Evolutionary conservation across 2,888 invertebrate species (phyloP).

Genomic region (Gibbula magus): DNA sequence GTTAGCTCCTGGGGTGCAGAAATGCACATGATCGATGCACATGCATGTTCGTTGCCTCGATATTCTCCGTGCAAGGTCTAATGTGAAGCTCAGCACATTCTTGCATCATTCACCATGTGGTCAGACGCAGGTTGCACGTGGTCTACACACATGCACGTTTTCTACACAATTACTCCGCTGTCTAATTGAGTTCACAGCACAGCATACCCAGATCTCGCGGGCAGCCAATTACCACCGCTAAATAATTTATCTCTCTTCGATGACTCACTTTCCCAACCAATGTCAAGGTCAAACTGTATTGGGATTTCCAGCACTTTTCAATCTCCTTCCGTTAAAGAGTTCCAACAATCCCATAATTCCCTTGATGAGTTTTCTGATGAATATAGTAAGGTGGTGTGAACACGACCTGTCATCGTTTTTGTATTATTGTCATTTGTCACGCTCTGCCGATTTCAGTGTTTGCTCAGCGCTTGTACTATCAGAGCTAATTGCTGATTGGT

Average conservation of each 20-base stretch:
- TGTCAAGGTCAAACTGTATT: neutral
- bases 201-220: neutral
- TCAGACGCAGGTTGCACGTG: neutral
- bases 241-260: constrained; percentile 3
- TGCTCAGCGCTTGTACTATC: neutral
- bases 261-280: neutral
- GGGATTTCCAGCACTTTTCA: neutral
- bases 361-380: neutral
- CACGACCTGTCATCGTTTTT: neutral
- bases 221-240: constrained; percentile 1
- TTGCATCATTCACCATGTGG: neutral
- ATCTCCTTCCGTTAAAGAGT: neutral
- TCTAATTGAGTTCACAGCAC: neutral
- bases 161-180: neutral
- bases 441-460: neutral
- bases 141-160: neutral
- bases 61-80: too few relatives aligned
- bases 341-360: neutral
- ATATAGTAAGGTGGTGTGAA: neutral
- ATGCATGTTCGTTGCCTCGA: too few relatives aligned
- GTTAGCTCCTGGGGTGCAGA: too few relatives aligned
- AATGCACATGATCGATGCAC: too few relatives aligned
- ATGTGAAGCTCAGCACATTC: neutral
- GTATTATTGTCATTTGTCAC: neutral
- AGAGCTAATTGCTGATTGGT: neutral